phyloP scores from a whole-genome alignment of 2,888 invertebrate species.

The Callosobruchus maculatus region DNA sequence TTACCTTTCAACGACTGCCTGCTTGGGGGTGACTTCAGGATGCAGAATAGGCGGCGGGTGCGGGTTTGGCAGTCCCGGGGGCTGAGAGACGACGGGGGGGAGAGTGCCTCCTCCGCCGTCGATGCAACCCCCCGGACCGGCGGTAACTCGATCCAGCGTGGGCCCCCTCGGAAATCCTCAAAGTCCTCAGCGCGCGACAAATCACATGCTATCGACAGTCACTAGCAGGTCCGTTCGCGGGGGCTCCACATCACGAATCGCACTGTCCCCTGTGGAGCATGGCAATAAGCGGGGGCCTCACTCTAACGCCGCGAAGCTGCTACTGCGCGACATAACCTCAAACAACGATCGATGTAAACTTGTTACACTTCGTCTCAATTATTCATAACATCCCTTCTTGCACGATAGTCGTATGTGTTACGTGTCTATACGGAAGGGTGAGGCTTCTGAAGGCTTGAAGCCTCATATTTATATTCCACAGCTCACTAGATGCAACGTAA shows the following conservation, averaged over 20 bases:
- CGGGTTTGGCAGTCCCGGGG: constrained; percentile 61
- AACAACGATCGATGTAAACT: not conserved
- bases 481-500: not conserved
- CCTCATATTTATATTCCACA: not conserved
- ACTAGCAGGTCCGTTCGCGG: not conserved
- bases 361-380: not conserved
- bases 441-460: not conserved
- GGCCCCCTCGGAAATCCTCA: not conserved
- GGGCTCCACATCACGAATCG: not conserved
- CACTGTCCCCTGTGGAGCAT: not conserved
- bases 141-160: constrained; percentile 51
- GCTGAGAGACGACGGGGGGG: constrained; percentile 58
- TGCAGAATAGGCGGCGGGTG: constrained; percentile 51
- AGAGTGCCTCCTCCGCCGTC: constrained; percentile 72
- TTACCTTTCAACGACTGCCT: constrained; percentile 79
- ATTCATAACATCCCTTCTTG: not conserved
- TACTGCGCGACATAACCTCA: not conserved
- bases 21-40: constrained; percentile 73
- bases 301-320: not conserved
- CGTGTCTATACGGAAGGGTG: not conserved
- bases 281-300: not conserved
- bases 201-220: not conserved
- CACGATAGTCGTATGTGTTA: not conserved
- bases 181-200: not conserved
- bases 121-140: constrained; percentile 70